These are phyloP conservation scores for Callaeas wilsoni DNA, from an alignment of 2,113 vertebrate genomes.

Conservation along the genomic window DNA sequence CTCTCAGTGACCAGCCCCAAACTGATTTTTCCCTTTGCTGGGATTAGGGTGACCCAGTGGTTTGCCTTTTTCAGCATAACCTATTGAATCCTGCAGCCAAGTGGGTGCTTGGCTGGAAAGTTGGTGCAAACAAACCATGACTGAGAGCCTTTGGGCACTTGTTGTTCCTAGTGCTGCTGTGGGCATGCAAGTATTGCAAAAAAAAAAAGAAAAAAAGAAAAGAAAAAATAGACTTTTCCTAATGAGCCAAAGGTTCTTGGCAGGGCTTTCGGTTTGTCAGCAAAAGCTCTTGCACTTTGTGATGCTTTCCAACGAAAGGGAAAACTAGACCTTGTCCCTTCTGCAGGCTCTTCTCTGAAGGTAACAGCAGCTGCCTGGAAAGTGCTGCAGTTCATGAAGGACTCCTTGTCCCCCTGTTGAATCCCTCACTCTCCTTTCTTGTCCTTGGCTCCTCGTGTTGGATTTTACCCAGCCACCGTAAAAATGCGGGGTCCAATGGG, in stretches of 20 bases:
- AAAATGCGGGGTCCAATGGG: accelerated
- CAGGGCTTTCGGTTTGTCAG: constrained; percentile 68
- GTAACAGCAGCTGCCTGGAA: constrained; percentile 16
- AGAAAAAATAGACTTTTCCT: constrained; percentile 9
- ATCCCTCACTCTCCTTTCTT: background rate
- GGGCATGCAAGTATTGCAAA: background rate
- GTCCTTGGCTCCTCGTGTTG: background rate
- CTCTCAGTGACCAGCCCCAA: background rate
- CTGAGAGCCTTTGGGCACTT: constrained; percentile 67
- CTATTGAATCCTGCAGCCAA: background rate
- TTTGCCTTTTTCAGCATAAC: background rate
- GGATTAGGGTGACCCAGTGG: background rate
- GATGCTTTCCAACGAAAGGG: constrained; percentile 8
- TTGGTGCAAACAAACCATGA: background rate
- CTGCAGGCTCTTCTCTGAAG: constrained; percentile 37
- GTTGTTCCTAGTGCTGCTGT: constrained; percentile 35
- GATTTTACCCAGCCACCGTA: accelerated
- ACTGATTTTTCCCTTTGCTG: background rate
- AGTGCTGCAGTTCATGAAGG: background rate
- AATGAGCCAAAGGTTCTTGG: constrained; percentile 68
- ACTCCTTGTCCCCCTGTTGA: background rate
- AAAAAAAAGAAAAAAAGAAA: background rate
- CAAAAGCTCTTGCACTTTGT: constrained; percentile 59
- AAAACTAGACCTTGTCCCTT: constrained; percentile 70
- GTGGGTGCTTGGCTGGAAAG: background rate